Evolutionary conservation across 2,113 vertebrate species (phyloP).

Genomic region (Chloropsis cyanopogon): DNA sequence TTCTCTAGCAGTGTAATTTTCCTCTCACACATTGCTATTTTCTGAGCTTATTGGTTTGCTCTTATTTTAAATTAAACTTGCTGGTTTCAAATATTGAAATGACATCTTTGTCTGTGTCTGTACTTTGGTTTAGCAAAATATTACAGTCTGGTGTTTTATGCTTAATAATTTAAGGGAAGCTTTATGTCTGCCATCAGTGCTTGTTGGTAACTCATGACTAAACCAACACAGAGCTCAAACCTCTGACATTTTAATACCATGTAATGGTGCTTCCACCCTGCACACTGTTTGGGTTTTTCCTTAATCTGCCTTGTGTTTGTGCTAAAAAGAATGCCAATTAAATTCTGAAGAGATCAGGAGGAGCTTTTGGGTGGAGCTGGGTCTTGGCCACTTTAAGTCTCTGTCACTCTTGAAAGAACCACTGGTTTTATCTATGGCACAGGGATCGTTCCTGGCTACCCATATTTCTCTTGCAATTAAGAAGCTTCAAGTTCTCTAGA

Average conservation of each 20-base stretch:
- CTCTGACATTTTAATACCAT: conserved; percentile 77
- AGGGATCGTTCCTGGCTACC: not conserved
- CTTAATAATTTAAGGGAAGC: conserved; percentile 86
- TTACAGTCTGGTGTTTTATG: conserved; percentile 86
- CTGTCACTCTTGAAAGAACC: not conserved
- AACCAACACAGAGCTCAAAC: conserved; percentile 71
- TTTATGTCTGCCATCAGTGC: conserved; percentile 78
- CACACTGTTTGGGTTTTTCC: not conserved
- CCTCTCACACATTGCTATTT: conserved; percentile 89
- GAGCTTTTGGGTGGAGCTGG: not conserved
- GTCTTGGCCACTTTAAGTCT: not conserved
- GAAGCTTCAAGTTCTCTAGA: not conserved
- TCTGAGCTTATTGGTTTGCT: conserved; percentile 97
- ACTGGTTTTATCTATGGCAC: not conserved
- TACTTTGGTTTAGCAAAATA: conserved; percentile 91
- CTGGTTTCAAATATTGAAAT: conserved; percentile 99
- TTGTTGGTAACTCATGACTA: conserved; percentile 81
- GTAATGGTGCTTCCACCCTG: conserved; percentile 46
- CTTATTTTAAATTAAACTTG: conserved; percentile 98
- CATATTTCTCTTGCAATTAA: not conserved
- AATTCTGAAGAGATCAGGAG: conserved; percentile 18
- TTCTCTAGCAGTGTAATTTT: conserved; percentile 92
- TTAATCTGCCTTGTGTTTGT: conserved; percentile 23
- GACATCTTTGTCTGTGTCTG: conserved; percentile 88
- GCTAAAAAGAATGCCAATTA: conserved; percentile 61